Evolutionary conservation across 1,140 invertebrate genomes (phyloP), one percentile per base, ranked within the genome.

Genomic region (Cecropterus lyciades): DNA sequence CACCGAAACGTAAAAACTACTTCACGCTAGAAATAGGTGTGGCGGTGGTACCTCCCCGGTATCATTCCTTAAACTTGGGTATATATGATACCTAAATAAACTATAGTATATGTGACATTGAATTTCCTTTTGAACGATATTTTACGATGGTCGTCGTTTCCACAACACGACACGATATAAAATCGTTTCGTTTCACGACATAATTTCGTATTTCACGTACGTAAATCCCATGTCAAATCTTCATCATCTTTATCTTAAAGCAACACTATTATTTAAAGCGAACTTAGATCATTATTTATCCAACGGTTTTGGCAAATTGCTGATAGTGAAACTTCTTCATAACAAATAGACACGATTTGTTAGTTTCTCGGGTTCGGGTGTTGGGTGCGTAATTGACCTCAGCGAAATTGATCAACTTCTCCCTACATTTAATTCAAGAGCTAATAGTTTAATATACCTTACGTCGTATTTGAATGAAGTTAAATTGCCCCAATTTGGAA

Each of bases 271-370:
- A 43, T 67, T 66, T 42, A 57, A 57, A 27, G 24, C 52, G 42
- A 65, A 55, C 57, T 52, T 51, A 45, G 37, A 15, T 70, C 63
- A 73, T 75, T 74, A 79, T 64, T 66, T 62, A 24, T 46, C 48
- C 75, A 71, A 79, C 71, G 67, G 66, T 72, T 79, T 75, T 64
- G 66, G 46, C 70, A 77, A 75, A 79, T 77, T 74, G 72, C 72
- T 73, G 77, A 79, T 77, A 75, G 72, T 57, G 67, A 72, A 78
- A 78, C 75, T 80, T 75, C 63, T 63, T 62, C 24, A 65, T 73
- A 73, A 76, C 73, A 74, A 76, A 76, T 74, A 71, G 73, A 43
- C 42, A 59, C 67, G 66, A 74, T 80, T 78, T 74, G 73, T 78
- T 74, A 73, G 49, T 55, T 45, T 42, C 55, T 59, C 16, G 5